phyloP scores from a whole-genome alignment of 2,797 vertebrate genomes.

The Galagoides demidoff region DNA sequence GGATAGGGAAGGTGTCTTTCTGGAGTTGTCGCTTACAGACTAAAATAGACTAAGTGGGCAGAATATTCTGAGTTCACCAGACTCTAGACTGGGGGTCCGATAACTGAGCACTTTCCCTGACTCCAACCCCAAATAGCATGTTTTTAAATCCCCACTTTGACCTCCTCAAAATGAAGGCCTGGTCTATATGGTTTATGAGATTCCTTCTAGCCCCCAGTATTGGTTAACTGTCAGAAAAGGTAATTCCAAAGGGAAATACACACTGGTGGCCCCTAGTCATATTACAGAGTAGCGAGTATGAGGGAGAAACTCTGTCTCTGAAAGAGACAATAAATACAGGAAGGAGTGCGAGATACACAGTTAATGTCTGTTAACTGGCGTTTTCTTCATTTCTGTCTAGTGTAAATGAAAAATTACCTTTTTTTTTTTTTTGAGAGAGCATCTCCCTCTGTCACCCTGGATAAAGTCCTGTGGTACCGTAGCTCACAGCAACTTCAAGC shows the following conservation, averaged over 20 bases:
- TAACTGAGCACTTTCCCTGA: neutral
- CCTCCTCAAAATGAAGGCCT: neutral
- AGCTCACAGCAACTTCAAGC: no score
- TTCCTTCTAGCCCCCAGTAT: neutral
- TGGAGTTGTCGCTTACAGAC: neutral
- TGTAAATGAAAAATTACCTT: neutral
- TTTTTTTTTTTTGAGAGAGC: neutral
- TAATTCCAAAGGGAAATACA: neutral
- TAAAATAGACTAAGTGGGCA: neutral
- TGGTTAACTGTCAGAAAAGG: neutral
- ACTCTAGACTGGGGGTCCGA: neutral
- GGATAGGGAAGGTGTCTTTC: neutral
- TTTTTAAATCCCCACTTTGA: neutral
- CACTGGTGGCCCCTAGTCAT: neutral
- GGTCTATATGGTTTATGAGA: neutral
- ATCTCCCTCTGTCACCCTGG: no score
- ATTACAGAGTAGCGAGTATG: neutral
- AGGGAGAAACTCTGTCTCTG: neutral
- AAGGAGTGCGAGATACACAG: neutral
- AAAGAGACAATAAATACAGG: constrained; percentile 7
- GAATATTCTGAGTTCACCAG: neutral
- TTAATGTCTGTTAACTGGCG: neutral
- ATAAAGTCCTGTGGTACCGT: no score
- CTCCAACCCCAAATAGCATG: neutral
- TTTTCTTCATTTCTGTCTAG: constrained; percentile 1